A percentile compares a stretch with the other conserved stretches of the same genome.
phyloP scores from a whole-genome alignment of 1,140 invertebrate genomes.

The Trichomalopsis sarcophagae region DNA sequence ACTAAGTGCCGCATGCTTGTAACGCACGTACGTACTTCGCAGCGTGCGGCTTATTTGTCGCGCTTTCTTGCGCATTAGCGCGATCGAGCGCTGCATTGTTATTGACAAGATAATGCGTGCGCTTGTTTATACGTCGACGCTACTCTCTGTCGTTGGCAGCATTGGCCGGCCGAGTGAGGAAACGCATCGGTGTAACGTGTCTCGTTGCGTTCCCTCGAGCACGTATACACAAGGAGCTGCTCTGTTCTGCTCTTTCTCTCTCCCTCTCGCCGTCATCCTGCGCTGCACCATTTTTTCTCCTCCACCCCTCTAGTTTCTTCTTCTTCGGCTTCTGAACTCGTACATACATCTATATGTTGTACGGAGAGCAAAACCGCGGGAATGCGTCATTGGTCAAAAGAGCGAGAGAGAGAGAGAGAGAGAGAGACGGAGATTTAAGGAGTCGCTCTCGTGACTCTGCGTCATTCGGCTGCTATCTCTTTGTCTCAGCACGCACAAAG shows the following conservation, averaged over 20 bases:
- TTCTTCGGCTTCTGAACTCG: not conserved
- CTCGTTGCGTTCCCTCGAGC: slow-evolving; percentile 20
- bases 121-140: not conserved
- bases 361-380: not conserved
- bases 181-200: slow-evolving; percentile 41
- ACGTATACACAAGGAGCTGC: slow-evolving; percentile 4
- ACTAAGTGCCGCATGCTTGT: not conserved
- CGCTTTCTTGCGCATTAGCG: not conserved
- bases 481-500: slow-evolving; percentile 48
- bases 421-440: not conserved
- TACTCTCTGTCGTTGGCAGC: slow-evolving; percentile 15
- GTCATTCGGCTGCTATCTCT: slow-evolving; percentile 58
- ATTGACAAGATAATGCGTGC: not conserved
- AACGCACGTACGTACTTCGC: not conserved
- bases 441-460: slow-evolving; percentile 42
- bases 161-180: slow-evolving; percentile 7
- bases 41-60: not conserved
- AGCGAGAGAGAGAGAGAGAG: no score
- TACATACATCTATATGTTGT: not conserved
- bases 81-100: not conserved
- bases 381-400: not conserved
- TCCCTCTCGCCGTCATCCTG: not conserved
- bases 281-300: not conserved
- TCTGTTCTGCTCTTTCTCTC: not conserved
- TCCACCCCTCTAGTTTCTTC: no score